A percentile compares a stretch with the other conserved stretches of the same genome.
Evolutionary conservation across 2,797 vertebrate genomes (phyloP).

Genomic region (Propithecus deckenii): DNA sequence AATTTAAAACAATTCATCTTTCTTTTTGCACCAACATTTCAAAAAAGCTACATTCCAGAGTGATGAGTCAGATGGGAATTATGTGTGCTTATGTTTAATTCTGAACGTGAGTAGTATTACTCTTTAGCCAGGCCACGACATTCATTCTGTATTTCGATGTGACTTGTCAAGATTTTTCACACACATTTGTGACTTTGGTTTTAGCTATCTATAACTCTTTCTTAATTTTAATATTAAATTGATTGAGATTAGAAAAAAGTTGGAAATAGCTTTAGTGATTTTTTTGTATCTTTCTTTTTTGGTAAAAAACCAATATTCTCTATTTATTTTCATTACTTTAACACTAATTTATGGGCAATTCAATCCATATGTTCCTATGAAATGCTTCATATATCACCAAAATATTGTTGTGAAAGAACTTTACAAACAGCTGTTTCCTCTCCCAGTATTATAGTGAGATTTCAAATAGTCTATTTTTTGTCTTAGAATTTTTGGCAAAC

Average conservation of each 20-base stretch:
- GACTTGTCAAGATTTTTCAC: neutral
- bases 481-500: neutral
- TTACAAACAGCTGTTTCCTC: neutral
- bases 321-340: constrained; percentile 41
- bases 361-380: constrained; percentile 15
- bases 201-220: neutral
- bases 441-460: neutral
- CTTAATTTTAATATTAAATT: neutral
- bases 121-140: neutral
- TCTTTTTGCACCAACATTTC: constrained; percentile 45
- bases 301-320: neutral
- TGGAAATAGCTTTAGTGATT: neutral
- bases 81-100: constrained; percentile 21
- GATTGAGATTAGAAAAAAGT: neutral
- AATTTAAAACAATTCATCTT: constrained; percentile 65
- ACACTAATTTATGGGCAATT: neutral
- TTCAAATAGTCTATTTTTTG: neutral
- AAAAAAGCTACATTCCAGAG: constrained; percentile 31
- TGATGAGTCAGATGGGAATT: constrained; percentile 28
- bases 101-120: neutral
- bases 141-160: neutral
- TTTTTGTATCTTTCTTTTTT: neutral
- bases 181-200: neutral
- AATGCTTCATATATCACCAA: constrained; percentile 1
- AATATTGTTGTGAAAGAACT: neutral